Percentiles rank a stretch among this genome's conserved stretches.
Conservation (phyloP, 2,888 invertebrate genomes). For the Drosophila meridionalis region DNA sequence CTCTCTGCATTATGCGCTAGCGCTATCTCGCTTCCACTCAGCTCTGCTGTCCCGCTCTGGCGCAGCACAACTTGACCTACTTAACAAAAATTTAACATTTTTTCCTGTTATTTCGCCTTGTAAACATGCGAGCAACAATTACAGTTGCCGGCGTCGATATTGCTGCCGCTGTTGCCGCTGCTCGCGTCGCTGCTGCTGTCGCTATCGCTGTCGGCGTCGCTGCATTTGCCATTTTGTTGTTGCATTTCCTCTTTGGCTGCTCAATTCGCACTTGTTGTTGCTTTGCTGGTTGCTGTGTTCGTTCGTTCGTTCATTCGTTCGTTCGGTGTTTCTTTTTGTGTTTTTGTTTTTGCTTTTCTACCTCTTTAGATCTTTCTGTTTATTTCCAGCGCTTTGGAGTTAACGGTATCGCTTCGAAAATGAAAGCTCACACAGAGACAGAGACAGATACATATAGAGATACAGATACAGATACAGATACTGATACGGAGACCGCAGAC, state of each 20-base stretch:
- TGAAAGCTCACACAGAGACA: slow-evolving; percentile 80
- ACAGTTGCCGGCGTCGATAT: slow-evolving; percentile 74
- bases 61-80: slow-evolving; percentile 83
- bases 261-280: slow-evolving; percentile 74
- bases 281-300: slow-evolving; percentile 31
- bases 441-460: slow-evolving; percentile 25
- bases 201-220: slow-evolving; percentile 44
- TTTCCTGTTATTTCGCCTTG: slow-evolving; percentile 84
- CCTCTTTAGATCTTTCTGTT: slow-evolving; percentile 61
- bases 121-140: slow-evolving; percentile 79
- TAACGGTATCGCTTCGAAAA: slow-evolving; percentile 83
- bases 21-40: slow-evolving; percentile 29
- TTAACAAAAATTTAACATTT: slow-evolving; percentile 81
- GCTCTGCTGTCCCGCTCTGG: slow-evolving; percentile 7
- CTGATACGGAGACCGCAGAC: slow-evolving; percentile 26
- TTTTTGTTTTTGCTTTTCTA: slow-evolving; percentile 45
- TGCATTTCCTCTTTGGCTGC: slow-evolving; percentile 74
- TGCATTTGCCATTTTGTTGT: slow-evolving; percentile 69
- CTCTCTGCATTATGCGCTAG: slow-evolving; percentile 21
- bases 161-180: slow-evolving; percentile 23
- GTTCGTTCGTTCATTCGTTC: slow-evolving; percentile 30
- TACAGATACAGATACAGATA: slow-evolving; percentile 26
- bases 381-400: slow-evolving; percentile 65
- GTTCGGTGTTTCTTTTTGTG: slow-evolving; percentile 39
- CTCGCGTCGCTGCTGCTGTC: slow-evolving; percentile 23